These are phyloP conservation scores for Hesperophylax magnus DNA, from an alignment of 1,140 invertebrate species.

Conservation along the genomic window DNA sequence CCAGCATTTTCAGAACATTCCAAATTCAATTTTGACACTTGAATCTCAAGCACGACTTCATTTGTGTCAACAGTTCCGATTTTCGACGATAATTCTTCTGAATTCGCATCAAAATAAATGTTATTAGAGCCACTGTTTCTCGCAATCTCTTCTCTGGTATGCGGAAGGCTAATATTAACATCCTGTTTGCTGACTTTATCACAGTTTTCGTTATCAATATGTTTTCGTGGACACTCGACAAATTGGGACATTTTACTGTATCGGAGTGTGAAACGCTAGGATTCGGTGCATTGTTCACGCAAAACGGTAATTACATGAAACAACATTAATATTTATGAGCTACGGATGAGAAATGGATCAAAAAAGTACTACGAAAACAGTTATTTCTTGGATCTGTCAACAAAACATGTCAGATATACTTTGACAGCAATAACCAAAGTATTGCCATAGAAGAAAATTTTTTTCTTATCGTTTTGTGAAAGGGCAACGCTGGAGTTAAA, in stretches of 20 bases:
- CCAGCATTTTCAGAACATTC: too few relatives aligned
- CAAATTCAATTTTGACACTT: not conserved
- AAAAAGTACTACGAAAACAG: not conserved
- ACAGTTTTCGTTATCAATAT: constrained; percentile 35
- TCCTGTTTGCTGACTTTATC: constrained; percentile 34
- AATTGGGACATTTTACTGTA: constrained; percentile 29
- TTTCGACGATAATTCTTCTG: not conserved
- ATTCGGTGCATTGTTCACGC: not conserved
- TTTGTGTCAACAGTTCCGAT: not conserved
- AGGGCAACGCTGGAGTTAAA: too few relatives aligned
- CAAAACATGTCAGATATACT: constrained; percentile 41
- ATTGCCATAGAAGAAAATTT: not conserved
- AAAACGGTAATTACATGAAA: not conserved
- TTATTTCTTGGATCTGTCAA: constrained; percentile 19
- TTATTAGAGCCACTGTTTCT: not conserved
- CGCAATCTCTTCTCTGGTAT: not conserved
- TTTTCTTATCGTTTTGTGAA: not conserved
- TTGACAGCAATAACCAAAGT: constrained; percentile 34
- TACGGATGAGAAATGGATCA: not conserved
- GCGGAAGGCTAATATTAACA: not conserved
- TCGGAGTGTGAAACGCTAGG: not conserved
- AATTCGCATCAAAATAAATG: not conserved
- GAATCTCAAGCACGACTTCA: not conserved
- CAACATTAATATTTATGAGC: constrained; percentile 20
- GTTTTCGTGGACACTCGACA: not conserved